Evolutionary conservation across 2,888 invertebrate genomes (phyloP).

Genomic region (Platycnemis pennipes): DNA sequence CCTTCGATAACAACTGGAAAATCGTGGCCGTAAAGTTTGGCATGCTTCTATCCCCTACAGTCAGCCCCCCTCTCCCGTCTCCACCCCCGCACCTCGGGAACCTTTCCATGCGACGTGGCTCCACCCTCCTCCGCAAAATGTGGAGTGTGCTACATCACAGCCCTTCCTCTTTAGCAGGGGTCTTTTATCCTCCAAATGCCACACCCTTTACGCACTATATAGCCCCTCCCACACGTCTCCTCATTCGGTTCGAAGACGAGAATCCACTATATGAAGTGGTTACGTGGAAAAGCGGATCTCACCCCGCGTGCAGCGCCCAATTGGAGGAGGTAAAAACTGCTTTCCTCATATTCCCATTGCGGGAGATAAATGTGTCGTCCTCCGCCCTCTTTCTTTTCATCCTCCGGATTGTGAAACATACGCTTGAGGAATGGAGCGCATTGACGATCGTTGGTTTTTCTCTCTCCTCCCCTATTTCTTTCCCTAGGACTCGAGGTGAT

Average conservation of each 20-base stretch:
- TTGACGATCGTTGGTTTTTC: not conserved
- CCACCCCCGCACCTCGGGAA: slow-evolving; percentile 72
- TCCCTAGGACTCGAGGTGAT: slow-evolving; percentile 9
- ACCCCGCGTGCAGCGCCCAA: not conserved
- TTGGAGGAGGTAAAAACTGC: not conserved
- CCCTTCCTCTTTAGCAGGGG: slow-evolving; percentile 78
- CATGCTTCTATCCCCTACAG: slow-evolving; percentile 81
- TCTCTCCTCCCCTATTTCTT: not conserved
- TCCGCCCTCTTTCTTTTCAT: not conserved
- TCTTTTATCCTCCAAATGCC: slow-evolving; percentile 72
- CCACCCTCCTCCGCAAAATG: slow-evolving; percentile 78
- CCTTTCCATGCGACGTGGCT: slow-evolving; percentile 79
- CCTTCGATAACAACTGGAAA: slow-evolving; percentile 67
- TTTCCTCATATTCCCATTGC: not conserved
- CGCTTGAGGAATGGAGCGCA: slow-evolving; percentile 19
- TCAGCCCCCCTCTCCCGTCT: slow-evolving; percentile 72
- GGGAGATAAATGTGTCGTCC: not conserved
- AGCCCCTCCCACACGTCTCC: slow-evolving; percentile 33
- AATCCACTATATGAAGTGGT: not conserved
- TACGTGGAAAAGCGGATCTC: not conserved
- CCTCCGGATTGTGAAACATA: not conserved
- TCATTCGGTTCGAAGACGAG: not conserved
- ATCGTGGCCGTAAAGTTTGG: slow-evolving; percentile 80
- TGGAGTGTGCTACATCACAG: slow-evolving; percentile 78
- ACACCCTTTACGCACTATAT: not conserved